These are phyloP conservation scores for Glyptemys insculpta DNA, from an alignment of 2,797 vertebrate species.

Conservation along the genomic window DNA sequence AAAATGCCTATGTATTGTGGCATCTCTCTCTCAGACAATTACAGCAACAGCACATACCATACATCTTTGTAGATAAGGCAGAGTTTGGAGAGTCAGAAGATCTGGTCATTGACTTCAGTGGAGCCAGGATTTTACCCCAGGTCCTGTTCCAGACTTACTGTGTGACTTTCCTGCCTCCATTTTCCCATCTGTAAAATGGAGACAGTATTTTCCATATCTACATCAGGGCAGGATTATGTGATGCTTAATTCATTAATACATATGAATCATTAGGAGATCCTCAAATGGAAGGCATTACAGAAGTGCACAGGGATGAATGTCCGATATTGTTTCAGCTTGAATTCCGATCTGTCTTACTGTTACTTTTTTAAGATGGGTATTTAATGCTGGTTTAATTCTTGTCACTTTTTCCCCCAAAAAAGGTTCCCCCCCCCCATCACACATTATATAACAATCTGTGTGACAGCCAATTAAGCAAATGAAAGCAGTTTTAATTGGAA, in stretches of 20 bases:
- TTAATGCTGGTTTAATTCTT: background rate
- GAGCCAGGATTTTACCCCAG: background rate
- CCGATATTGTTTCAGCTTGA: background rate
- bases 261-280: background rate
- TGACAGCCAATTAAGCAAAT: conserved; percentile 12
- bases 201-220: background rate
- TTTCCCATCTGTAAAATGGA: background rate
- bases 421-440: background rate
- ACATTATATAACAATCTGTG: conserved; percentile 27
- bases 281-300: background rate
- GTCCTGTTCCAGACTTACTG: background rate
- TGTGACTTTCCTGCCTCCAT: background rate
- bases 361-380: background rate
- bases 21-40: background rate
- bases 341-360: background rate
- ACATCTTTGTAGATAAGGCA: background rate
- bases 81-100: background rate
- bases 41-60: background rate
- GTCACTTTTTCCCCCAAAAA: conserved; percentile 12
- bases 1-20: background rate
- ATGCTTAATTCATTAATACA: background rate
- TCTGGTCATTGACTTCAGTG: background rate
- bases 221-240: background rate
- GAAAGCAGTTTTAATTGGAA: background rate
- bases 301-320: background rate